Base-by-base conservation (phyloP, 2,113 vertebrate genomes). In the Baryphthengus martii region DNA sequence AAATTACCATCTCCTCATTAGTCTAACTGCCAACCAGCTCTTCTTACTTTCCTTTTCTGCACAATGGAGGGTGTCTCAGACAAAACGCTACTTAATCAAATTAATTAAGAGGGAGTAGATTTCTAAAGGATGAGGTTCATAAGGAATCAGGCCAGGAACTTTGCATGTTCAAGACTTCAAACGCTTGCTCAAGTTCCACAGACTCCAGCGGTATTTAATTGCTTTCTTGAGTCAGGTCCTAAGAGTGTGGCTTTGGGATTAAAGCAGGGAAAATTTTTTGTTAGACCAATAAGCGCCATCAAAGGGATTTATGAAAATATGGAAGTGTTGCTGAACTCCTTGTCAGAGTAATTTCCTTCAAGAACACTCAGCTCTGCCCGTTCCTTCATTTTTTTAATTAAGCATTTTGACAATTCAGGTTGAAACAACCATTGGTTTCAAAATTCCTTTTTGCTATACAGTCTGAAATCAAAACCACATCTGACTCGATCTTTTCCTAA, bases 1-100 rank as follows among this genome's bases (percentile, higher is more conserved):
- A 94, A 97, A 96, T 96, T 96, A 94, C 74, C 20, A 89, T 95
- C 92, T 95, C 84, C 94, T 95, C 96, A 93, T 97, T 95, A 97
- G 94, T 97, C 91, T 96, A 95, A 93, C 91, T 96, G 94, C 89
- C 96, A 97, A 44, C 61, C 26, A 95, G 68, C 26, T 91, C 61
- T 62, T 94, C 72, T 83, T 94, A 90, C 92, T 91, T 88, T 71
- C 31, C 24, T 94, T 89, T 93, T 88, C 59, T 86, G 88, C 68
- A 81, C 79, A 90, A 74, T 56, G 92, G 89, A 95, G 80, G 33
- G 35, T 95, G 83, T 92, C 89, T 92, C 80, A 95, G 84, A 93
- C 88, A 95, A 96, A 97, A 92, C 0, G 0, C 65, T 89, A 93
- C 52, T 97, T 92, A 95, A 95, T 97, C 94, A 96, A 96, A 92